phyloP scores from a whole-genome alignment of 2,888 invertebrate genomes.

The Boloria euphrosyne region DNA sequence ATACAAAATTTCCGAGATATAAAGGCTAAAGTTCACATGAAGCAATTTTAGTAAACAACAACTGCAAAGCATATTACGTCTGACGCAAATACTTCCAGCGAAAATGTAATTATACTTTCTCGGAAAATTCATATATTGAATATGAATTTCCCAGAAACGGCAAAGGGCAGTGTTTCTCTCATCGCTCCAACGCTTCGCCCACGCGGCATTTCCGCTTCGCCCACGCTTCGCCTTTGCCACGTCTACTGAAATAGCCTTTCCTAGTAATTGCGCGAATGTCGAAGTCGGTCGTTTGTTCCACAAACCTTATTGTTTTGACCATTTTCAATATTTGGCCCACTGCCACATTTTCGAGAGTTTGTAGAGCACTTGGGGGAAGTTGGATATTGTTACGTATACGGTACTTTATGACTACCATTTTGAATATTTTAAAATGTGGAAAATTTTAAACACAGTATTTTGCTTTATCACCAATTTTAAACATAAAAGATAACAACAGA shows the following conservation, averaged over 20 bases:
- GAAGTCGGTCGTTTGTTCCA: constrained; percentile 32
- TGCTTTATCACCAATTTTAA: neutral
- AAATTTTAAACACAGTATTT: neutral
- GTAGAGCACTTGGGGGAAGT: constrained; percentile 14
- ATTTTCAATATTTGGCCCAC: constrained; percentile 27
- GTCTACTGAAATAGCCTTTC: constrained; percentile 16
- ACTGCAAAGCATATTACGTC: neutral
- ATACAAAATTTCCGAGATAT: too few species aligned
- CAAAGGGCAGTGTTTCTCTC: neutral
- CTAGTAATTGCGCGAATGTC: constrained; percentile 16
- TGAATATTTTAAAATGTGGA: constrained; percentile 5
- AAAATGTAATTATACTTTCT: constrained; percentile 15
- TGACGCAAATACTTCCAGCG: constrained; percentile 1
- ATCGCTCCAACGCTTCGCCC: constrained; percentile 6
- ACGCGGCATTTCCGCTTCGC: neutral
- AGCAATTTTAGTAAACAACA: constrained; percentile 4
- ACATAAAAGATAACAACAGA: neutral
- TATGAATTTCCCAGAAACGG: constrained; percentile 5
- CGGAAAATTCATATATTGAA: constrained; percentile 6
- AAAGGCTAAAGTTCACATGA: too few species aligned
- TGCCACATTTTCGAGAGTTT: constrained; percentile 11
- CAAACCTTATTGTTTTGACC: constrained; percentile 33
- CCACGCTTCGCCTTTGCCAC: neutral
- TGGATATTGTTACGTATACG: constrained; percentile 3
- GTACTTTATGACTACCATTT: constrained; percentile 9